These are phyloP conservation scores for Gasterosteus nipponicus DNA, from an alignment of 2,113 vertebrate species.

Conservation along the genomic window DNA sequence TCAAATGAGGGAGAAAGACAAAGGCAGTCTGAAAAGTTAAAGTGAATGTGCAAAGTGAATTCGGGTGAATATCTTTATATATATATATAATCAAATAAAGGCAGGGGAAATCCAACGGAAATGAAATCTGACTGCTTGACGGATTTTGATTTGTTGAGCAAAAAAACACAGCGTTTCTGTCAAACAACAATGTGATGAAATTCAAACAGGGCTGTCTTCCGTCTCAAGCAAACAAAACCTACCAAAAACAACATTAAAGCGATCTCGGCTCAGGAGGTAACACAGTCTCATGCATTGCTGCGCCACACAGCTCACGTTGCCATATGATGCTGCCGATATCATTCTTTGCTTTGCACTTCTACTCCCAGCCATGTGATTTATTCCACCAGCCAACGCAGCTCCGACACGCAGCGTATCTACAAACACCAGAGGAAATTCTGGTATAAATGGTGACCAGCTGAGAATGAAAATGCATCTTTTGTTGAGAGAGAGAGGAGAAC, in stretches of 20 bases:
- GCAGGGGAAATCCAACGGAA: not conserved
- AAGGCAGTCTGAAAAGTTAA: slow-evolving; percentile 30
- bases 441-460: slow-evolving; percentile 63
- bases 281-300: not conserved
- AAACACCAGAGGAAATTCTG: slow-evolving; percentile 51
- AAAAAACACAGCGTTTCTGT: not conserved
- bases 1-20: slow-evolving; percentile 43
- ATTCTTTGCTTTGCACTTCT: slow-evolving; percentile 37
- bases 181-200: slow-evolving; percentile 4
- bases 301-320: slow-evolving; percentile 29
- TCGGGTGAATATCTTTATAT: not conserved
- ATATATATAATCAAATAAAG: slow-evolving; percentile 11
- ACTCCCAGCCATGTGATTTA: slow-evolving; percentile 62
- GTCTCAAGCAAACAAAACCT: not conserved
- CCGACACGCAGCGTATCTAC: slow-evolving; percentile 55
- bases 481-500: not conserved
- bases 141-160: slow-evolving; percentile 8
- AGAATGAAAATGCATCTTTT: slow-evolving; percentile 64
- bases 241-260: slow-evolving; percentile 34
- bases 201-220: not conserved
- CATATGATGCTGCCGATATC: slow-evolving; percentile 37
- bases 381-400: slow-evolving; percentile 52
- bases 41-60: slow-evolving; percentile 31
- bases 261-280: slow-evolving; percentile 27
- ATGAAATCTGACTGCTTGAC: slow-evolving; percentile 4